Conservation (phyloP, 2,113 vertebrate species). For the Burhinus oedicnemus region DNA sequence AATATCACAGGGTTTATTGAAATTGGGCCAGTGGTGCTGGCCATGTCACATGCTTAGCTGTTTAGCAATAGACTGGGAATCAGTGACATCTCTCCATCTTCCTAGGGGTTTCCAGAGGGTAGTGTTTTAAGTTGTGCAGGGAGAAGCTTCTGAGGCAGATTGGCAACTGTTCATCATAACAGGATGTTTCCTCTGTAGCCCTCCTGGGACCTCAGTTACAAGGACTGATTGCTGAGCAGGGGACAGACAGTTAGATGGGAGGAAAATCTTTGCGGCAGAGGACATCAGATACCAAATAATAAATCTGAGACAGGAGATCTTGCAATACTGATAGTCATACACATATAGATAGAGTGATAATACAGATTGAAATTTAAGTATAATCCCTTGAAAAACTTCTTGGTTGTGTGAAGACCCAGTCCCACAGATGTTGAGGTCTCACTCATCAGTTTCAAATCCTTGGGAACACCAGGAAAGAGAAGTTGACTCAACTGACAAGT, state of each 20-base stretch:
- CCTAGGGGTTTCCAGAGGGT: not conserved
- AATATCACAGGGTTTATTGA: not conserved
- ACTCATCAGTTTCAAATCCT: not conserved
- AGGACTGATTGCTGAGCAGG: not conserved
- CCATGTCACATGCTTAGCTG: not conserved
- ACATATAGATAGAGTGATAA: not conserved
- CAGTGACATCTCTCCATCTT: not conserved
- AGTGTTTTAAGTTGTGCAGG: not conserved
- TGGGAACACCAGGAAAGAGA: not conserved
- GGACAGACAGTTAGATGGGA: not conserved
- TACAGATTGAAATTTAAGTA: not conserved
- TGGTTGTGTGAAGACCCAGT: not conserved
- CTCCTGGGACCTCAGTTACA: not conserved
- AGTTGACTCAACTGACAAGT: not conserved
- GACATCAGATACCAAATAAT: not conserved
- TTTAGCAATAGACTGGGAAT: not conserved
- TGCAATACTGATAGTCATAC: not conserved
- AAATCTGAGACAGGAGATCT: not conserved
- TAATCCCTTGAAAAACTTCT: not conserved
- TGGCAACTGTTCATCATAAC: not conserved
- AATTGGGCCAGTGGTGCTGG: not conserved
- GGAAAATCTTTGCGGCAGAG: not conserved
- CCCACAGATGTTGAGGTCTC: not conserved
- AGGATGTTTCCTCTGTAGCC: not conserved
- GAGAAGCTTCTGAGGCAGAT: not conserved